Evolutionary conservation across 2,797 vertebrate species (phyloP), one percentile per base, ranked within the genome.

Genomic region (Ictinia mississippiensis): DNA sequence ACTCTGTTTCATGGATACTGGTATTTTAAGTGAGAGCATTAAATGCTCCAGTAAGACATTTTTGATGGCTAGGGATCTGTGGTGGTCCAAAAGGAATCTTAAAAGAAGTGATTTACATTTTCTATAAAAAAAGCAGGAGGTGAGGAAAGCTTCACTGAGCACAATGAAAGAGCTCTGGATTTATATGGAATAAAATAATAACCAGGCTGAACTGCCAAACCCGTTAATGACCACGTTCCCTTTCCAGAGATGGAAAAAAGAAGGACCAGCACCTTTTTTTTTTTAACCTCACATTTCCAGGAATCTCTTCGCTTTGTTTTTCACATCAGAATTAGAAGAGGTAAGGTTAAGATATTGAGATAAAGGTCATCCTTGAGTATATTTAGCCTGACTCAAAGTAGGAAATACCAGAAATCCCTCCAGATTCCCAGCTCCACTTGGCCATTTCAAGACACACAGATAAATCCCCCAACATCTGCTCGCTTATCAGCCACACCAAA

Each of bases 111-210:
- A 89, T 93, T 96, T 92, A 89, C 58, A 42, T 70, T 92, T 96
- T 80, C 74, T 91, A 38, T 77, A 90, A 77, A 92, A 74, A 92
- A 79, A 45, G 9, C 19, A 61, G 52, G 37, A 94, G 83, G 81
- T 91, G 81, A 92, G 82, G 90, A 96, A 96, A 92, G 52, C 65
- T 94, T 96, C 74, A 72, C 56, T 80, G 81, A 85, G 56, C 53
- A 81, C 58, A 93, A 66, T 85, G 90, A 93, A 93, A 89, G 90
- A 72, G 61, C 29, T 90, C 10, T 66, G 75, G 80, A 86, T 93
- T 95, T 91, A 75, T 80, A 65, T 92, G 88, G 87, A 94, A 92
- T 93, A 93, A 96, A 95, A 87, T 93, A 94, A 96, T 87, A 85
- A 92, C 67, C 42, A 89, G 78, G 47, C 31, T 94, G 86, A 83